Evolutionary conservation across 1,140 invertebrate genomes (phyloP).

Genomic region (Lamellibrachia luymesi): DNA sequence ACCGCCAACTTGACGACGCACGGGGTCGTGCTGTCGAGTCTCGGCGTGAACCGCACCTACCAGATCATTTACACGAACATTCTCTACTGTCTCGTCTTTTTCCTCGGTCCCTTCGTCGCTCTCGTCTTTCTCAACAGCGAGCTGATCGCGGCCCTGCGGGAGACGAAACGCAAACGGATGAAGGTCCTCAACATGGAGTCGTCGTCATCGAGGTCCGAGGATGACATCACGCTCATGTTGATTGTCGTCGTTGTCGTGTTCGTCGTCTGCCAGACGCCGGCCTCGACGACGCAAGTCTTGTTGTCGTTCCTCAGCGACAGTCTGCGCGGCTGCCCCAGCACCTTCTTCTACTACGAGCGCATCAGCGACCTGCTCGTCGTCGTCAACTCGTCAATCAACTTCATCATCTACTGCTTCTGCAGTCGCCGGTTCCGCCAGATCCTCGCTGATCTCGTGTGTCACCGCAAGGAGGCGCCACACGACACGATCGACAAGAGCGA

Average conservation of each 20-base stretch:
- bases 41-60: constrained; percentile 72
- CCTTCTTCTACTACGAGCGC: constrained; percentile 29
- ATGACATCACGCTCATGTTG: constrained; percentile 31
- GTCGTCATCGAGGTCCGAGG: constrained; percentile 18
- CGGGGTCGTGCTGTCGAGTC: constrained; percentile 67
- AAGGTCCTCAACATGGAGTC: not conserved
- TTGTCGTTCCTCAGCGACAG: not conserved
- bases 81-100: constrained; percentile 26
- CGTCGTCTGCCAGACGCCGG: constrained; percentile 27
- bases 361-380: constrained; percentile 30
- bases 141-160: constrained; percentile 24
- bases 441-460: constrained; percentile 24
- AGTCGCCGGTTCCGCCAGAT: constrained; percentile 26
- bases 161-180: constrained; percentile 18
- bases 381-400: constrained; percentile 27
- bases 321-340: constrained; percentile 11
- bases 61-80: constrained; percentile 25
- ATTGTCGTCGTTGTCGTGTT: constrained; percentile 30
- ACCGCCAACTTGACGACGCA: constrained; percentile 21
- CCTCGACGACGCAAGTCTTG: constrained; percentile 25
- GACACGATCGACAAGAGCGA: not conserved
- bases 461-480: not conserved
- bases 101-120: constrained; percentile 20
- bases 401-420: constrained; percentile 31
- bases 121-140: constrained; percentile 25